Evolutionary conservation across 2,888 invertebrate species (phyloP).

Genomic region (Rhimphoctona megacephalus): DNA sequence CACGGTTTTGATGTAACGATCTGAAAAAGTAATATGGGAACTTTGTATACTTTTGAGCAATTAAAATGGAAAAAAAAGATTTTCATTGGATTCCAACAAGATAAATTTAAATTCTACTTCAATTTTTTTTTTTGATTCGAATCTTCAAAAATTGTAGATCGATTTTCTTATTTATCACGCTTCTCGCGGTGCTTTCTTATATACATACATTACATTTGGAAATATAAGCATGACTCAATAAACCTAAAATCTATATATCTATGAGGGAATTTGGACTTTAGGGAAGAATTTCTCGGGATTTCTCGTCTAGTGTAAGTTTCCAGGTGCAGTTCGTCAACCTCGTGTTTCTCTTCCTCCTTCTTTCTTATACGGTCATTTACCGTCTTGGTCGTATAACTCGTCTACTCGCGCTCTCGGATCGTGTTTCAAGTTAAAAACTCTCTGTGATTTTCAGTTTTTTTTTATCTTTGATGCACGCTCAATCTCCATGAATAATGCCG

Average conservation of each 20-base stretch:
- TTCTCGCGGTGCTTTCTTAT: not conserved
- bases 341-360: not conserved
- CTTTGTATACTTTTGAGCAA: not conserved
- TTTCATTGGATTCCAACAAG: not conserved
- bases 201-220: not conserved
- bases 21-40: not conserved
- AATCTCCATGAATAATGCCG: not conserved
- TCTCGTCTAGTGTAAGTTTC: not conserved
- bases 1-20: not conserved
- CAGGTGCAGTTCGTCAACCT: conserved; percentile 13
- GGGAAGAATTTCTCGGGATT: not conserved
- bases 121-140: not conserved
- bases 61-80: not conserved
- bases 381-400: not conserved
- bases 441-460: no score
- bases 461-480: not conserved
- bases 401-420: not conserved
- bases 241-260: not conserved
- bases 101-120: not conserved
- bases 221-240: not conserved
- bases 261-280: not conserved
- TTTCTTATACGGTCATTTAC: not conserved
- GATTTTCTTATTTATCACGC: not conserved
- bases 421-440: not conserved
- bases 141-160: not conserved